phyloP scores from a whole-genome alignment of 1,140 invertebrate species.

The Vanessa tameamea region DNA sequence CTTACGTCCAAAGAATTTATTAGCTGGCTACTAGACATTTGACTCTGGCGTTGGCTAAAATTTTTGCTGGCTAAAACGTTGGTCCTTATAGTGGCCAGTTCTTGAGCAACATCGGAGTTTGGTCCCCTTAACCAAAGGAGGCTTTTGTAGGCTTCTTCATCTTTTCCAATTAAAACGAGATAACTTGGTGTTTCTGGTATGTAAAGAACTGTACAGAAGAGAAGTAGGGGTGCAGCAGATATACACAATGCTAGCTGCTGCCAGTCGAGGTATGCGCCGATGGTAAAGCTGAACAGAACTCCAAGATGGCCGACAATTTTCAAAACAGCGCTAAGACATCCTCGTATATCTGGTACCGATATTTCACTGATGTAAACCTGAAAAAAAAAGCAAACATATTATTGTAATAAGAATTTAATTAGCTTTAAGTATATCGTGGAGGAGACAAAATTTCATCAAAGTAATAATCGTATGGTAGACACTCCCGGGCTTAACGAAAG shows the following conservation, averaged over 20 bases:
- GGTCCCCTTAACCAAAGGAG: slow-evolving; percentile 89
- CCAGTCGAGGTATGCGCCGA: slow-evolving; percentile 93
- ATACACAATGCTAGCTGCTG: slow-evolving; percentile 89
- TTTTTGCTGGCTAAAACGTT: slow-evolving; percentile 83
- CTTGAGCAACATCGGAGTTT: slow-evolving; percentile 87
- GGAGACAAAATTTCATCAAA: too few species aligned
- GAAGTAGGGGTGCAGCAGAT: slow-evolving; percentile 84
- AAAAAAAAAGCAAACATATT: slow-evolving; percentile 44
- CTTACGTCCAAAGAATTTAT: slow-evolving; percentile 70
- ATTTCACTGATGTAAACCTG: slow-evolving; percentile 97
- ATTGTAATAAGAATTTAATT: neutral
- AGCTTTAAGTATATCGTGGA: neutral
- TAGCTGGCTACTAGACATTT: slow-evolving; percentile 71
- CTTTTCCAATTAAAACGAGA: slow-evolving; percentile 82
- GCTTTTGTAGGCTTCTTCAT: slow-evolving; percentile 87
- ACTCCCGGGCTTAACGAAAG: neutral
- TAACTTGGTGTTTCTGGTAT: slow-evolving; percentile 88
- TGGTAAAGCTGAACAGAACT: slow-evolving; percentile 90
- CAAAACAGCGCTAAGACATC: slow-evolving; percentile 91
- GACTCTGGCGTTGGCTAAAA: slow-evolving; percentile 75
- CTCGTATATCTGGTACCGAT: slow-evolving; percentile 91
- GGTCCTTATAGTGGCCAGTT: slow-evolving; percentile 85
- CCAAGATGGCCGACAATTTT: slow-evolving; percentile 93
- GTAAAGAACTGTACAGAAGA: slow-evolving; percentile 82
- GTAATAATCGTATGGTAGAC: too few species aligned